phyloP scores from a whole-genome alignment of 2,797 vertebrate species.

The Eupleurogrammus muticus region DNA sequence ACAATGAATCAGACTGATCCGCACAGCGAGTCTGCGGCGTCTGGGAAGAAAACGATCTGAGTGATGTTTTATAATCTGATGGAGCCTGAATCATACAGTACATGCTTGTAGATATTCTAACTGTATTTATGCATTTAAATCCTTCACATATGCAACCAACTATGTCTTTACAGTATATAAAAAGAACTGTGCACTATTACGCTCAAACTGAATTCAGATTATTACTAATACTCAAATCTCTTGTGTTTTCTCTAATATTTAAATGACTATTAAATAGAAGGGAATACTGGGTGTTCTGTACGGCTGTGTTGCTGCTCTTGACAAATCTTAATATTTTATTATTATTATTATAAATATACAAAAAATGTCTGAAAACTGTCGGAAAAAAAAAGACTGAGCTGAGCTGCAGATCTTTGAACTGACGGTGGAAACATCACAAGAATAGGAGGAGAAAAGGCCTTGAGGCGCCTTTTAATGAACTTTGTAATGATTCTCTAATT shows the following conservation, averaged over 20 bases:
- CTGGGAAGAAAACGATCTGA: slow-evolving; percentile 26
- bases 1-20: slow-evolving; percentile 54
- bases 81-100: slow-evolving; percentile 10
- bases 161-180: neutral
- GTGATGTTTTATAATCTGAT: slow-evolving; percentile 41
- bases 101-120: too few relatives aligned
- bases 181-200: neutral
- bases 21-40: slow-evolving; percentile 41
- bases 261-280: too few relatives aligned
- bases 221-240: neutral
- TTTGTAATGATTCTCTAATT: slow-evolving; percentile 43
- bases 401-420: neutral
- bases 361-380: too few relatives aligned
- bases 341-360: too few relatives aligned
- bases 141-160: neutral
- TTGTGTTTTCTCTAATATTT: too few relatives aligned
- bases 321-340: too few relatives aligned
- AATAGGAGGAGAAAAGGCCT: neutral
- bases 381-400: too few relatives aligned
- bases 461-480: slow-evolving; percentile 42
- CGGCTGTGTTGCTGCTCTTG: too few relatives aligned
- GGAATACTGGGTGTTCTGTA: too few relatives aligned
- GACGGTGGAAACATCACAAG: slow-evolving; percentile 2
- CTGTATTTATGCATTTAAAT: too few relatives aligned
- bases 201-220: neutral